A percentile compares a stretch with the other conserved stretches of the same genome.
Conservation (phyloP, 2,888 invertebrate genomes). For the Cataglyphis cursor region DNA sequence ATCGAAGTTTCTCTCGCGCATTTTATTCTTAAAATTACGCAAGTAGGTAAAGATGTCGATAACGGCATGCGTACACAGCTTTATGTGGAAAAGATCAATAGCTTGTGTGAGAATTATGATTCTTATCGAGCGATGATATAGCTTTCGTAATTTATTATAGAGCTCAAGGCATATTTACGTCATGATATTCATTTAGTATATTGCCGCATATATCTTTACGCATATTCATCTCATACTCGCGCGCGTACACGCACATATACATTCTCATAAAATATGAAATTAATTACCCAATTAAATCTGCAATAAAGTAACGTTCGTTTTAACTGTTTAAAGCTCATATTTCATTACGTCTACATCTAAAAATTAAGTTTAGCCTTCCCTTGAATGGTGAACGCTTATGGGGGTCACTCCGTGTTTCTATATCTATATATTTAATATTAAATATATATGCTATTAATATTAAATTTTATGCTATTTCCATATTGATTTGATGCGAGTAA, state of each 20-base stretch:
- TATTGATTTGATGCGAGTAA: slow-evolving; percentile 14
- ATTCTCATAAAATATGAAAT: slow-evolving; percentile 33
- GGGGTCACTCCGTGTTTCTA: not conserved
- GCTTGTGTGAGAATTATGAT: slow-evolving; percentile 35
- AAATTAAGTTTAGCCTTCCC: not conserved
- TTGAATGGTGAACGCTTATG: not conserved
- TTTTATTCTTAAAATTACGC: not conserved
- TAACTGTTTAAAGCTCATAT: not conserved
- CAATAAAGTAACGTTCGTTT: not conserved
- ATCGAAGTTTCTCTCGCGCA: not conserved
- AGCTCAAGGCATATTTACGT: slow-evolving; percentile 27
- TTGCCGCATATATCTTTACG: slow-evolving; percentile 5
- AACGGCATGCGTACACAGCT: not conserved
- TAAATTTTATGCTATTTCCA: not conserved
- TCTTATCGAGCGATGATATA: slow-evolving; percentile 26
- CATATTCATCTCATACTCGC: slow-evolving; percentile 23
- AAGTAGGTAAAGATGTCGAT: not conserved
- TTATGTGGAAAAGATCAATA: slow-evolving; percentile 22
- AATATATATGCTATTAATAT: not conserved
- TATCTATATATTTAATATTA: not conserved
- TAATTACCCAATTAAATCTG: slow-evolving; percentile 31
- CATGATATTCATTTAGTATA: slow-evolving; percentile 34
- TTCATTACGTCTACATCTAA: not conserved
- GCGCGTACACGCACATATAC: not conserved
- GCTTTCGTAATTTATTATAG: slow-evolving; percentile 36